Evolutionary conservation across 2,113 vertebrate species (phyloP), one percentile per base, ranked within the genome.

Genomic region (Hipposideros armiger): DNA sequence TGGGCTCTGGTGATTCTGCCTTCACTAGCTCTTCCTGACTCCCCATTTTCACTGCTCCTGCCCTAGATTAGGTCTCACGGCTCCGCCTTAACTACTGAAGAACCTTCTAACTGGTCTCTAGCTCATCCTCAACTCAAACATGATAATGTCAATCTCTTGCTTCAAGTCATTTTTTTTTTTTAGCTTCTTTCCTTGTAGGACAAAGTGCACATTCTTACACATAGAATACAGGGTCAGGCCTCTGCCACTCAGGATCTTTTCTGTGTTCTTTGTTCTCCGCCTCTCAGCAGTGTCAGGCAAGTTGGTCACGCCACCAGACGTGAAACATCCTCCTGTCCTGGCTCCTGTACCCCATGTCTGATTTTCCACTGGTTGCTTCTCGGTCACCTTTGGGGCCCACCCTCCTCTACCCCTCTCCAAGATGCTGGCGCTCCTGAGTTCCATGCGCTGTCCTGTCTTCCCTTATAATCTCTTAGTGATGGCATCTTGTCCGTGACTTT

Each of bases 401-500:
- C 16, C 26, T 26, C 42, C 52, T 56, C 5, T 24, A 3, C 40
- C 5, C 32, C 28, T 22, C 60, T 89, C 73, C 24, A 8, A 28
- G 24, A 50, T 19, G 32, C 2, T 32, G 45, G n/a, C 13, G 1
- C 15, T 42, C 28, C 87, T 67, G 56, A 52, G 24, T 13, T 22
- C 32, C 17, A 4, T 19, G 60, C 11, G 32, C 58, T 50, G 32
- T 78, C 45, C 30, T 24, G 24, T 66, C 72, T 30, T 32, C 42
- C 30, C 22, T 89, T 30, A 22, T 11, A 19, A 77, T n/a, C 58
- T 56, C 32, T 24, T 28, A 36, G 40, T 45, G 36, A 73, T 47
- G 4, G 32, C 20, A 7, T 54, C 70, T 13, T 0, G 19, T 13
- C 56, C 0, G 1, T 2, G 47, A 3, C 14, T 52, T 64, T 74